Base-by-base conservation (phyloP, 2,888 invertebrate species). In the Electrophaes corylata region DNA sequence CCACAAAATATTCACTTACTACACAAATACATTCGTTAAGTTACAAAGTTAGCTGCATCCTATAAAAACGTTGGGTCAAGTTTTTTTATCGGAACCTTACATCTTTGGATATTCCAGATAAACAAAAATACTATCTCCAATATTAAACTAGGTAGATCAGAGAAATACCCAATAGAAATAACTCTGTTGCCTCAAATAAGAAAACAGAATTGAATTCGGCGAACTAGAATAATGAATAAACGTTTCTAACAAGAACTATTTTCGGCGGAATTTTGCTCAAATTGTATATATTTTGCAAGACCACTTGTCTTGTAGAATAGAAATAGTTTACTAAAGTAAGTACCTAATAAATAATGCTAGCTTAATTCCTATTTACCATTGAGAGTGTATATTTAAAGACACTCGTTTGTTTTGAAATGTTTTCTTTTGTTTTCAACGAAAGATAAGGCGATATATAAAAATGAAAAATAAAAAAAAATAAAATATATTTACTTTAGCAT, bases 151-250 rank as follows among this genome's bases (percentile, higher is more conserved):
- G 18, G 46, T 47, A 33, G 18, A 46, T 43, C 33, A 51, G 50
- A 26, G 37, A 40, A 50, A 46, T 39, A 47, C n/a, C 35, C 23
- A 43, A 20, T 35, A 46, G 53, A 33, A 14, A 23, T 50, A 45
- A 19, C 33, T 45, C 61, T 64, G 68, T 67, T 65, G 65, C 62
- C 69, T 70, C 70, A 65, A 62, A 73, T 68, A 73, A 76, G 70
- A 74, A 37, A 76, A 79, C 72, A n/a, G 12, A 76, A 75, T 74
- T 69, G 70, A 72, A 72, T 72, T 69, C 70, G 64, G 64, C 66
- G 71, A 75, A 72, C 68, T 69, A 73, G 73, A 74, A 78, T 78
- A 76, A 76, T 75, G 67, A 73, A 74, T 72, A 65, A 74, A 62
- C 62, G 61, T 60, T 26, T 19, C 63, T 72, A 71, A 71, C 71